A percentile compares a stretch with the other conserved stretches of the same genome.
These are phyloP conservation scores for Archips crataeganus DNA, from an alignment of 2,888 invertebrate species.

Conservation along the genomic window DNA sequence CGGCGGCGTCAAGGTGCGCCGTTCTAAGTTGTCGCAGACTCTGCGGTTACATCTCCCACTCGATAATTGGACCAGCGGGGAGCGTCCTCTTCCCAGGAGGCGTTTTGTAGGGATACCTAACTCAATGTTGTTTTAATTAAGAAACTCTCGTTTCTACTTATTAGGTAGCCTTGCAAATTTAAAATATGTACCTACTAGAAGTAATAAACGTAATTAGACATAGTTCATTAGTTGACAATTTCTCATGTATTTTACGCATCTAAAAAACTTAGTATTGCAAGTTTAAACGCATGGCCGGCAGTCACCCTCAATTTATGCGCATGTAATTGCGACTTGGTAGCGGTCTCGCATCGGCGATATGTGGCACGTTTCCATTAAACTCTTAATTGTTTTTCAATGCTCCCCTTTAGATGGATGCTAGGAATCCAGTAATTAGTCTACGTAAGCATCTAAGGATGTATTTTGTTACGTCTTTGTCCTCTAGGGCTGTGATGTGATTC, in stretches of 20 bases:
- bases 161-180: too few species aligned
- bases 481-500: background rate
- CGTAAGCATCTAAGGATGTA: background rate
- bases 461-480: conserved; percentile 14
- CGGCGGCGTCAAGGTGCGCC: too few species aligned
- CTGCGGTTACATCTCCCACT: too few species aligned
- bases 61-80: too few species aligned
- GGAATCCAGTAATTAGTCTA: conserved; percentile 25
- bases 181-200: too few species aligned
- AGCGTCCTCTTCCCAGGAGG: too few species aligned
- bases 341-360: conserved; percentile 53
- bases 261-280: conserved; percentile 12
- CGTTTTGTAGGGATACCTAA: too few species aligned
- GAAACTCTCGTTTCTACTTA: too few species aligned
- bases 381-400: conserved; percentile 42
- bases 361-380: conserved; percentile 59
- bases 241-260: background rate
- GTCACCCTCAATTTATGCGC: conserved; percentile 51
- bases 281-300: conserved; percentile 39
- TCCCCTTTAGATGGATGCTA: conserved; percentile 18
- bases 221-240: too few species aligned
- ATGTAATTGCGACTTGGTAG: conserved; percentile 55
- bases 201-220: too few species aligned
- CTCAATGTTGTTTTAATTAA: too few species aligned
- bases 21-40: too few species aligned